These are phyloP conservation scores for Tachypleus tridentatus DNA, from an alignment of 1,140 invertebrate genomes.

Conservation along the genomic window DNA sequence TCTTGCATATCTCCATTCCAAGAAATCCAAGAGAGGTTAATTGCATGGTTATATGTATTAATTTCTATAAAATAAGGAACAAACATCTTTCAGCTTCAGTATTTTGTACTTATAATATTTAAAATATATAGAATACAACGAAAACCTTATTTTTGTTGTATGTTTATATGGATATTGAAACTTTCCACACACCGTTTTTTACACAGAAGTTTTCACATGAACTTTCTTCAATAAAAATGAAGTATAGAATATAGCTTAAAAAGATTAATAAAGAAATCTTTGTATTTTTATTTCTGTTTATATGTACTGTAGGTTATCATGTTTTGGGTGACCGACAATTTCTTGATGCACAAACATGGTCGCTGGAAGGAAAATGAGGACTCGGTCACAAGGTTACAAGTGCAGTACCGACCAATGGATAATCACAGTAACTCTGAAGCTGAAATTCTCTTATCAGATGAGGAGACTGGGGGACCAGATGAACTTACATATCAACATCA, in stretches of 20 bases:
- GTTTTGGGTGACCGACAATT: conserved; percentile 74
- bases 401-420: conserved; percentile 39
- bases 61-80: too few species aligned
- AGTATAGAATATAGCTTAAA: too few species aligned
- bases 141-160: conserved; percentile 43
- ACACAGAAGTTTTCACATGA: too few species aligned
- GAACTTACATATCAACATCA: too few species aligned
- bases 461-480: conserved; percentile 27
- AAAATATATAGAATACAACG: too few species aligned
- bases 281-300: conserved; percentile 8
- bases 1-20: too few species aligned
- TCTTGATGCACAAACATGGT: conserved; percentile 46
- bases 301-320: conserved; percentile 50
- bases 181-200: conserved; percentile 51
- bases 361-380: conserved; percentile 31
- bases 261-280: too few species aligned
- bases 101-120: too few species aligned
- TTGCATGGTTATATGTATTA: too few species aligned
- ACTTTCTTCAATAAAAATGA: too few species aligned
- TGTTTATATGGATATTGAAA: conserved; percentile 73
- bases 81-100: too few species aligned
- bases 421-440: conserved; percentile 38
- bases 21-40: too few species aligned
- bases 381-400: conserved; percentile 33
- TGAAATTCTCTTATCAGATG: conserved; percentile 39